Base-by-base conservation (phyloP, 2,888 invertebrate genomes). In the Mythimna ferrago region DNA sequence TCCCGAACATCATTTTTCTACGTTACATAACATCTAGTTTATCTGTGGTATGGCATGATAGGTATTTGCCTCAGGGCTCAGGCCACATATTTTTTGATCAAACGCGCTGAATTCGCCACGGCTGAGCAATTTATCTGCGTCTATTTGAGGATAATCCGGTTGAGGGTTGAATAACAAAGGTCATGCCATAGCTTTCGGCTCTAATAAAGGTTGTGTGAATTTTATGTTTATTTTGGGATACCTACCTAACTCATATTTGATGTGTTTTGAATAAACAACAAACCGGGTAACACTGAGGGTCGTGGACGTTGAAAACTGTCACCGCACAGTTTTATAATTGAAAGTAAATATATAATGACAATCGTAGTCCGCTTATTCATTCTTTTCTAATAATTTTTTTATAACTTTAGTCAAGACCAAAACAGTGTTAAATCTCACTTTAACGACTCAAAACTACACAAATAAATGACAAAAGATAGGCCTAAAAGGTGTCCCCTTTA, bases 81-180 rank as follows among this genome's bases (percentile, higher is more conserved):
- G 35, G 61, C 19, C 58, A 58, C 61, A 67, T 51, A 56, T 64
- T 54, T 70, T 68, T 58, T 44, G 11, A 76, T 80, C 53, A 79
- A 76, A 80, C 61, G 26, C 65, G 51, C 64, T 80, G 64, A 72
- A 77, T 41, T 21, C 54, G 58, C 66, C 54, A 69, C 44, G 54
- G 66, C 68, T 80, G 56, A 41, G 21, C 48, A 77, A 76, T 76
- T 81, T 81, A 68, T 80, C 26, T 58, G 35, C 69, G 44, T 65
- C 64, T 71, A 71, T 76, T 76, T 80, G 56, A 41, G 35, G 67
- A 80, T 76, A 68, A 67, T 71, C 71, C 63, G 21, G 32, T 58
- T 61, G 68, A 78, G 65, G 76, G 58, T 60, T 76, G 66, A 66
- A 53, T 61, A 58, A 65, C 61, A 66, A 67, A 78, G 67, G 73